Conservation (phyloP, 2,888 invertebrate genomes). For the Microchrysa polita region DNA sequence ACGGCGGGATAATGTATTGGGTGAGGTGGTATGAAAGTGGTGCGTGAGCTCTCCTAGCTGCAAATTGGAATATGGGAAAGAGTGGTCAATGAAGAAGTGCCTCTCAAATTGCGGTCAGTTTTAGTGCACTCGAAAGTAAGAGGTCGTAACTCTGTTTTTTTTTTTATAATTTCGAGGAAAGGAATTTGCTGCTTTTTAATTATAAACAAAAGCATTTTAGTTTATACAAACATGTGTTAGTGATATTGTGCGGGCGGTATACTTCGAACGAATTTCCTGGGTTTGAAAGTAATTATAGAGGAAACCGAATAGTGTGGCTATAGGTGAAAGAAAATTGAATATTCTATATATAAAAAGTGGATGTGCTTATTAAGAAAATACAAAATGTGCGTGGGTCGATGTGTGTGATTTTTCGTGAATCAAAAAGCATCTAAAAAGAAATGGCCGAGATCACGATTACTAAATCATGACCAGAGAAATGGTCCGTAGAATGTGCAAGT, state of each 20-base stretch:
- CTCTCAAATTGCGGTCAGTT: conserved; percentile 24
- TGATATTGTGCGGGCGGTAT: not conserved
- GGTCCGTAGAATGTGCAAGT: conserved; percentile 14
- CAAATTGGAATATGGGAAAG: not conserved
- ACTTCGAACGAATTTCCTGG: not conserved
- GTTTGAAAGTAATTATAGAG: too few relatives aligned
- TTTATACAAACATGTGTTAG: not conserved
- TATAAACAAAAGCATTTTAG: conserved; percentile 11
- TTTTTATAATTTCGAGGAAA: not conserved
- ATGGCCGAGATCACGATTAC: not conserved
- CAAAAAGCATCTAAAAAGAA: not conserved
- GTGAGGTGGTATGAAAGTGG: conserved; percentile 10
- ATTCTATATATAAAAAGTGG: not conserved
- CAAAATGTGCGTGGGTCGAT: not conserved
- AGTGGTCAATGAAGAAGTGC: conserved; percentile 19
- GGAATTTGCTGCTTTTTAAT: not conserved
- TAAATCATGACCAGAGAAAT: conserved; percentile 10
- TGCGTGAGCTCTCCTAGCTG: conserved; percentile 8
- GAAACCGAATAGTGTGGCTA: not conserved
- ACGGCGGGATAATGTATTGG: not conserved
- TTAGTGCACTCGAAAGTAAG: conserved; percentile 7
- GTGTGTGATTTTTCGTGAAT: not conserved
- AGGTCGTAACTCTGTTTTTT: not conserved
- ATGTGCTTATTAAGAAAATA: not conserved
- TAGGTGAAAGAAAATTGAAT: not conserved